Evolutionary conservation across 2,888 invertebrate genomes (phyloP), one percentile per base, ranked within the genome.

Genomic region (Epinotia brunnichana): DNA sequence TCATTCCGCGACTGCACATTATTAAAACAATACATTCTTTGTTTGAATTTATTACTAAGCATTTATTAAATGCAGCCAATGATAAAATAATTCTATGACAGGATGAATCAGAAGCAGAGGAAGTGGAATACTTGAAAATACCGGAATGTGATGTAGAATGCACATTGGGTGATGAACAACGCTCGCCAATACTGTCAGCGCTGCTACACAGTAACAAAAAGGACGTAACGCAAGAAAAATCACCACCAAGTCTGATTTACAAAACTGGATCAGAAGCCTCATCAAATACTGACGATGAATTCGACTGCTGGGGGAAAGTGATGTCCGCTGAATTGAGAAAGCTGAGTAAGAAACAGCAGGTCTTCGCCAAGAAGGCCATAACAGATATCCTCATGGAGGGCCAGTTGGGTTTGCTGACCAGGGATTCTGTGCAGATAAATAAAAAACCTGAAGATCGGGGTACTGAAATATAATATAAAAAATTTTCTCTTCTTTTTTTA

Each of bases 281-380:
- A 11, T 56, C 19, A 2, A 17, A 57, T 1, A 15, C 19, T 3
- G 56, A 41, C 2, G 63, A 70, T 48, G 70, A 63, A 19, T 63
- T 19, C 21, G 63, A 64, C n/a, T 21, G 7, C 5, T 70, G 70
- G 70, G 70, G 70, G 1, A 63, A 64, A 15, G 63, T 70, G 21
- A 57, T 70, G 48, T 63, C 70, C 0, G 56, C 57, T 4, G 70
- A 70, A n/a, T n/a, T 70, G 35, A 57, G 56, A 57, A 63, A 57
- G 17, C n/a, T 70, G 39, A 21, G 35, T 13, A 24, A 35, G 19
- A 39, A 5, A 11, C 70, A 70, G 39, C 63, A 70, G 19, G 44
- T 64, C 11, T 70, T 51, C 13, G 70, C 70, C n/a, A 70, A 70
- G 39, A 56, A 44, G 21, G 60, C 71, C 2, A 67, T 71, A 1